Base-by-base conservation (phyloP, 1,140 invertebrate genomes). In the Yoshiicerus persimilis region DNA sequence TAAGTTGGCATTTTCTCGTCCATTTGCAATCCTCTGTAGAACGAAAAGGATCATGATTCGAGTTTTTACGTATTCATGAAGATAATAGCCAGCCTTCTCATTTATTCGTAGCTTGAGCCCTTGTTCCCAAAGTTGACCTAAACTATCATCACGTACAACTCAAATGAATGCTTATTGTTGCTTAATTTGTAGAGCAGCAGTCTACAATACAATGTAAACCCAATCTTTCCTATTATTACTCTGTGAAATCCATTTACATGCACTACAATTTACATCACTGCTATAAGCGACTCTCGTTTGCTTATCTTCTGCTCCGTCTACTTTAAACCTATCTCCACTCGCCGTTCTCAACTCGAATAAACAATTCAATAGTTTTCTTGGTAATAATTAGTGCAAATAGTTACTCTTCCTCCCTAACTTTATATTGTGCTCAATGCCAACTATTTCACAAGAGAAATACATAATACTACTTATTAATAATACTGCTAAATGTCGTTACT, bases 81-180 rank as follows among this genome's bases (percentile, higher is more conserved):
- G 66, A 70, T 70, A 70, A 70, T 70, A 70, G 66, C 66, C 66
- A 70, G 25, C 27, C 66, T 70, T 70, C 66, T 70, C 66, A 70
- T 70, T 70, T 70, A 70, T 70, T 70, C 66, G 25, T 70, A 70
- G 30, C 66, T 70, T 70, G 66, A 30, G 66, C 66, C 16, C 66
- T 30, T 70, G 66, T 30, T 70, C 66, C 25, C 13, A 30, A 30
- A 70, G 66, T 70, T 70, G 66, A 70, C 66, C 66, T 70, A 70
- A 70, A 70, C 66, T 70, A 70, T 70, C 66, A 70, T 70, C 66
- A 70, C 66, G 66, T 70, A 70, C 66, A 70, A 70, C 66, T 70
- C 66, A 70, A 70, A 70, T 70, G 66, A 70, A 70, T 70, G 66
- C 66, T 70, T 70, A 30, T 70, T 70, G 66, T 70, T 70, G 66